Evolutionary conservation across 2,888 invertebrate species (phyloP), one percentile per base, ranked within the genome.

Genomic region (Morpho achilles): DNA sequence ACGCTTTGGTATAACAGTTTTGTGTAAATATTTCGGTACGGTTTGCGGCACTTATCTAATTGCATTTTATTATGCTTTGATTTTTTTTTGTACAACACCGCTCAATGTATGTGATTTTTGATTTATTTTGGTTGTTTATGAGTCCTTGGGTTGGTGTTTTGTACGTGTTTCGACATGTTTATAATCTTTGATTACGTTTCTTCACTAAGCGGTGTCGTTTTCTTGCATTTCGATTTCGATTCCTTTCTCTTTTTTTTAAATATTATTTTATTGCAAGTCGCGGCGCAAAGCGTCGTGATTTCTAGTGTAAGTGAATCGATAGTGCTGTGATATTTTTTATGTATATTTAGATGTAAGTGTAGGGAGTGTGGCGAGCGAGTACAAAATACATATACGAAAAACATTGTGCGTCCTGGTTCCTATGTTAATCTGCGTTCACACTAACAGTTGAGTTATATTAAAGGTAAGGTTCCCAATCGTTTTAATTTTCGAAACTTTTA

Each of bases 261-360:
- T 32, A 67, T 67, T 59, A 64, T 67, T 65, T 69, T 64, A 62
- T 76, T 69, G 67, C 72, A 77, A 78, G 72, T 76, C 70, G 75
- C 71, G 81, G 71, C 76, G 89, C 89, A 69, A 82, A 88, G 89
- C 89, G 81, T 76, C 74, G 74, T 69, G 79, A 71, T 76, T 32
- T 76, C 79, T 88, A 88, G 89, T 73, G 81, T 89, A 89, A 89
- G 89, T 79, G 87, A 87, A 90, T 88, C 88, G 89, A 89, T 89
- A 83, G 88, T 89, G 89, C 89, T 90, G 89, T 90, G 89, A 90
- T 90, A 90, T 90, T 89, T 32, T 87, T 89, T 86, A 87, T 89
- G 86, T 89, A 89, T 85, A 87, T 85, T 82, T 87, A 87, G 82
- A 73, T 72, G 71, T 87, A 86, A 86, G 86, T 61, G 73, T 80